phyloP scores from a whole-genome alignment of 2,888 invertebrate genomes.

The Cartodere bifasciata region DNA sequence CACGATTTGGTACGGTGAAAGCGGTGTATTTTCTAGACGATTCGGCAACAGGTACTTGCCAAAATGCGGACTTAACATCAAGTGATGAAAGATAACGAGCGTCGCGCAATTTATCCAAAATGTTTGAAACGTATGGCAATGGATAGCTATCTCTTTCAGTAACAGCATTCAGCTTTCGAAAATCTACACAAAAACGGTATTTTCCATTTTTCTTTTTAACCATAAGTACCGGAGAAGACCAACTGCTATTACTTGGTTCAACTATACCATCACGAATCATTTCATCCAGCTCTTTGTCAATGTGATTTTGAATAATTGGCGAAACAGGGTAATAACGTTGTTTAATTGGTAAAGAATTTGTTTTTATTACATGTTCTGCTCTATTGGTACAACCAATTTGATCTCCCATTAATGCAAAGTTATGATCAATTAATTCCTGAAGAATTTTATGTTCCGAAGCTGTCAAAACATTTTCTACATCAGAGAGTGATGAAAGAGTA shows the following conservation, averaged over 20 bases:
- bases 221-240: conserved; percentile 18
- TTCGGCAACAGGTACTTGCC: no score
- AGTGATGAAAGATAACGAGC: no score
- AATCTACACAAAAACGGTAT: conserved; percentile 4
- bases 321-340: conserved; percentile 13
- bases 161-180: not conserved
- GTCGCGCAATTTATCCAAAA: conserved; percentile 3
- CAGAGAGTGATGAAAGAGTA: not conserved
- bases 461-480: not conserved
- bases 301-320: conserved; percentile 13
- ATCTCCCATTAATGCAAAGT: conserved; percentile 3
- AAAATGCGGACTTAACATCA: no score
- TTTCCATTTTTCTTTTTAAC: conserved; percentile 2
- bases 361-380: conserved; percentile 4
- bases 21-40: no score
- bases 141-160: conserved; percentile 3
- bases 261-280: conserved; percentile 23
- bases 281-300: conserved; percentile 21
- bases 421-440: not conserved
- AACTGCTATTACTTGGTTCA: conserved; percentile 20
- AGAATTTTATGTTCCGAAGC: not conserved
- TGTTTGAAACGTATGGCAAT: conserved; percentile 1
- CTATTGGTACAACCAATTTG: conserved; percentile 2
- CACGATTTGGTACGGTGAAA: no score
- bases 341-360: conserved; percentile 5